A percentile compares a stretch with the other conserved stretches of the same genome.
phyloP scores from a whole-genome alignment of 2,797 vertebrate species.

The Tauraco hartlaubi region DNA sequence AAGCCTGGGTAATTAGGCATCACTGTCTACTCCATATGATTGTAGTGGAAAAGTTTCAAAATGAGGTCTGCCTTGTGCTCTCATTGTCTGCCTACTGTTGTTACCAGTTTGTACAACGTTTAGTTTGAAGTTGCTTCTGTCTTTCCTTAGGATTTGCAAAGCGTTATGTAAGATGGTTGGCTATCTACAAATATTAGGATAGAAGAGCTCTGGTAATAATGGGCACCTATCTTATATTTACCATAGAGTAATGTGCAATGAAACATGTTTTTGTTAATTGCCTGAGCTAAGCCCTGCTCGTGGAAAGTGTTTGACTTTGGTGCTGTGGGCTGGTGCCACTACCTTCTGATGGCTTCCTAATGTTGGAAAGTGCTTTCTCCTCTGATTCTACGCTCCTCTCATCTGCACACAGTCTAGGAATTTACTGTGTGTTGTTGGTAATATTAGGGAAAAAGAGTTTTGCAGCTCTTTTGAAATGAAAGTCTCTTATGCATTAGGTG shows the following conservation, averaged over 20 bases:
- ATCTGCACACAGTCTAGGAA: neutral
- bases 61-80: neutral
- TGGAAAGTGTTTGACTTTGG: neutral
- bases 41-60: neutral
- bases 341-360: neutral
- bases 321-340: neutral
- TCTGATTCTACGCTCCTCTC: neutral
- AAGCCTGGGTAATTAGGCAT: neutral
- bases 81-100: neutral
- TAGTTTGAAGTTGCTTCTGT: neutral
- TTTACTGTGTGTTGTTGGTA: neutral
- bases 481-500: neutral
- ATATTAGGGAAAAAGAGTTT: neutral
- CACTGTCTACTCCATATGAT: neutral
- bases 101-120: fast-evolving
- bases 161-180: neutral
- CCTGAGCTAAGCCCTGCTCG: neutral
- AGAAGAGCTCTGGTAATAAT: neutral
- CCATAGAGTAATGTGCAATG: neutral
- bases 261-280: neutral
- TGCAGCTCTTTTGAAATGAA: neutral
- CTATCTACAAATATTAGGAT: neutral
- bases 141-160: neutral
- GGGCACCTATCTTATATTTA: fast-evolving
- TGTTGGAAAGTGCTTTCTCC: neutral